A percentile compares a stretch with the other conserved stretches of the same genome.
These are phyloP conservation scores for Austrolebias charrua DNA, from an alignment of 2,797 vertebrate genomes.

Conservation along the genomic window DNA sequence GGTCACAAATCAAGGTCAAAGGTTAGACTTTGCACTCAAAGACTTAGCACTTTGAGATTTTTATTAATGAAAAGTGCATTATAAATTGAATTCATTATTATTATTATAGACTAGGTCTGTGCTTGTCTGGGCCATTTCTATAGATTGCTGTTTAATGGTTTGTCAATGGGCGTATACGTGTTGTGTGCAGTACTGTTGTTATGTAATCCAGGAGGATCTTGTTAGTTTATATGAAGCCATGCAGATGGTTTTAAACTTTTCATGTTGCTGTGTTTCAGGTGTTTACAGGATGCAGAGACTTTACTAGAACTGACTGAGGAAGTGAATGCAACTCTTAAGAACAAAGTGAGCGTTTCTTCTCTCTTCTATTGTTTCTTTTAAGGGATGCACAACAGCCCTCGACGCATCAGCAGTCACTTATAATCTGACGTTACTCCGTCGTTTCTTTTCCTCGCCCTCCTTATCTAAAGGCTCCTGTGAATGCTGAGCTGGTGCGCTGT, in stretches of 20 bases:
- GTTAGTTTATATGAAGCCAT: neutral
- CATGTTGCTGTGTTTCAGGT: constrained; percentile 74
- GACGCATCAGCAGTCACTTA: neutral
- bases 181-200: too few species aligned
- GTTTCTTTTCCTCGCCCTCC: neutral
- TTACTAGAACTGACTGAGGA: constrained; percentile 86
- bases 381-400: neutral
- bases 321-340: constrained; percentile 84
- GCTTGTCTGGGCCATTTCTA: too few species aligned
- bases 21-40: too few species aligned
- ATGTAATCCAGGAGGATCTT: neutral
- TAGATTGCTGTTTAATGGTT: too few species aligned
- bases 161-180: too few species aligned
- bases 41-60: too few species aligned
- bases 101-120: too few species aligned
- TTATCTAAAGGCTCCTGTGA: constrained; percentile 74
- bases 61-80: too few species aligned
- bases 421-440: neutral
- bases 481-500: constrained; percentile 84
- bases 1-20: too few species aligned
- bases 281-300: constrained; percentile 89
- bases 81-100: too few species aligned
- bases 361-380: neutral
- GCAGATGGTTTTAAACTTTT: neutral
- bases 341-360: constrained; percentile 79